phyloP scores from a whole-genome alignment of 2,888 invertebrate genomes.

The Agrilus cyanescens region DNA sequence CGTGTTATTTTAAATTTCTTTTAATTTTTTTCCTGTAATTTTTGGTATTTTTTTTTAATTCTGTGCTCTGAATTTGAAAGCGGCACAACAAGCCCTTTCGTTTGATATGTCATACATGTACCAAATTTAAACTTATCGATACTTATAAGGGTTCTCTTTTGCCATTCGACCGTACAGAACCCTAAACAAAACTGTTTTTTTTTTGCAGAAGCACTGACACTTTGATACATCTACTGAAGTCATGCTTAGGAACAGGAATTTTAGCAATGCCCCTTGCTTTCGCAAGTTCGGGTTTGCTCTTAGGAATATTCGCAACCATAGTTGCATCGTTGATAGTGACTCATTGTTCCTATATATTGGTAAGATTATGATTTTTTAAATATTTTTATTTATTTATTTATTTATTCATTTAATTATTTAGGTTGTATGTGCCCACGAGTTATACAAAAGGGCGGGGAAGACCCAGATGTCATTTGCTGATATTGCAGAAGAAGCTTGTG shows the following conservation, averaged over 20 bases:
- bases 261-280: conserved; percentile 90
- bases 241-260: conserved; percentile 92
- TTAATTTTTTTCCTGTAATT: no score
- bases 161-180: no score
- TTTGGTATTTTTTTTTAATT: no score
- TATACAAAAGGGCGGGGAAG: conserved; percentile 59
- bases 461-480: conserved; percentile 76
- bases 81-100: no score
- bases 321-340: conserved; percentile 82
- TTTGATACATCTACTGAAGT: conserved; percentile 87
- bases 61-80: no score
- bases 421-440: conserved; percentile 72
- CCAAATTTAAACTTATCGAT: no score
- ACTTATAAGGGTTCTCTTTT: no score
- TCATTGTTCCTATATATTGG: conserved; percentile 87
- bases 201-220: conserved; percentile 76
- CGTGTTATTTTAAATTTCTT: no score
- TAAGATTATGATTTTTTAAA: conserved; percentile 34
- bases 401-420: conserved; percentile 35
- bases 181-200: conserved; percentile 13
- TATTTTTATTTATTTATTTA: neutral
- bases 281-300: conserved; percentile 70
- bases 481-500: conserved; percentile 69
- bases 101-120: no score
- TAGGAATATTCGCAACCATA: conserved; percentile 74